A percentile compares a stretch with the other conserved stretches of the same genome.
Conservation (phyloP, 2,113 vertebrate genomes). For the Corythornis madagascariensis region DNA sequence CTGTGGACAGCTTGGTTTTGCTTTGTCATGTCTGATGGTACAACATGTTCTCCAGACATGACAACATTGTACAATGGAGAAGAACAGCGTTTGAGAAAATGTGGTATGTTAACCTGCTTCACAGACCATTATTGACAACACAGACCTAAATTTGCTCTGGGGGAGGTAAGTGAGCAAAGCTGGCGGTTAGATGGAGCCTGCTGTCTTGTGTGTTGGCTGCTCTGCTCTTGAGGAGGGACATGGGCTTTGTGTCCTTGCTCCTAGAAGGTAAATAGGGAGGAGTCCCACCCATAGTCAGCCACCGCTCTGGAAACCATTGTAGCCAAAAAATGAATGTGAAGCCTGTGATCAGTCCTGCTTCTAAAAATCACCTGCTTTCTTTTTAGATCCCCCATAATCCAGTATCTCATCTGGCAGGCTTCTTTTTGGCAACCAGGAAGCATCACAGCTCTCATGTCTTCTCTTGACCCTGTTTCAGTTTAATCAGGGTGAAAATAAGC, state of each 20-base stretch:
- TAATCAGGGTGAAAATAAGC: neutral
- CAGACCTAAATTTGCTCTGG: neutral
- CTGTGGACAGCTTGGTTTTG: neutral
- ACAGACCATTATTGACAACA: neutral
- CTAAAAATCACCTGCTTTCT: neutral
- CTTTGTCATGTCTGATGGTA: neutral
- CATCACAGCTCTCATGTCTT: neutral
- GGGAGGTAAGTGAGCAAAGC: neutral
- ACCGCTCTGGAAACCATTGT: fast-evolving
- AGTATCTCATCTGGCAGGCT: fast-evolving
- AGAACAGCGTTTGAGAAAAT: neutral
- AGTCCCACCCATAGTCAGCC: neutral
- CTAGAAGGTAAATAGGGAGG: neutral
- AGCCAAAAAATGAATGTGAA: neutral
- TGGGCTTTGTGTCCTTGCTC: fast-evolving
- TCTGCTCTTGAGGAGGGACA: neutral
- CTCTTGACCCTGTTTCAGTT: neutral
- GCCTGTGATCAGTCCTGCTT: neutral
- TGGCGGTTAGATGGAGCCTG: neutral
- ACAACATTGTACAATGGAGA: neutral
- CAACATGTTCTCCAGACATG: no score
- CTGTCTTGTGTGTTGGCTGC: neutral
- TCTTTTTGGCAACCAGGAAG: neutral
- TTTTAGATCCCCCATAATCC: neutral
- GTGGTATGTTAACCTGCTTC: neutral